A percentile compares a stretch with the other conserved stretches of the same genome.
These are phyloP conservation scores for Eucidaris tribuloides DNA, from an alignment of 35 echinoderm and acorn worm genomes.

Conservation along the genomic window DNA sequence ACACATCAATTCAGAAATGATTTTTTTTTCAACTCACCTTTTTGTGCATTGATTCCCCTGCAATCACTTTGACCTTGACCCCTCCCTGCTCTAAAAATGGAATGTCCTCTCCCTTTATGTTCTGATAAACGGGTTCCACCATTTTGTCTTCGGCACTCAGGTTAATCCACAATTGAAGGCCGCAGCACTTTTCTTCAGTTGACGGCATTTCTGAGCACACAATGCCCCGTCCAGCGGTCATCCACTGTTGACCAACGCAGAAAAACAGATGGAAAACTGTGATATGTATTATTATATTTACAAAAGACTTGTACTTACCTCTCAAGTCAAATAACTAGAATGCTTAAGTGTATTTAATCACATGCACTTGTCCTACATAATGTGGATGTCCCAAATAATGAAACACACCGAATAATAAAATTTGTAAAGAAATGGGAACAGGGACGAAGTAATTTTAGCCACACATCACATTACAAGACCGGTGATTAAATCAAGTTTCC, in stretches of 20 bases:
- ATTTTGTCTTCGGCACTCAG: conserved; percentile 34
- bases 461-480: too few relatives aligned
- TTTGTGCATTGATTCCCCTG: conserved; percentile 31
- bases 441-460: too few relatives aligned
- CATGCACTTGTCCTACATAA: too few relatives aligned
- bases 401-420: too few relatives aligned
- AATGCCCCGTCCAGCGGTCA: conserved; percentile 44
- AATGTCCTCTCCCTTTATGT: conserved; percentile 35
- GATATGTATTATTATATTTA: too few relatives aligned
- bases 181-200: not conserved
- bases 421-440: too few relatives aligned
- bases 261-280: not conserved
- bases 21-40: conserved; percentile 8
- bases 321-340: not conserved
- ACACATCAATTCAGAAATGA: too few relatives aligned
- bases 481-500: too few relatives aligned
- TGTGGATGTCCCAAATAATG: too few relatives aligned
- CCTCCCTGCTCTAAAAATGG: conserved; percentile 1
- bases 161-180: conserved; percentile 44
- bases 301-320: too few relatives aligned
- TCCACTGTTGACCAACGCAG: conserved; percentile 9
- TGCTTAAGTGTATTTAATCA: too few relatives aligned
- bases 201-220: conserved; percentile 48
- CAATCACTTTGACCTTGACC: conserved; percentile 39
- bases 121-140: conserved; percentile 27